Evolutionary conservation across 2,888 invertebrate genomes (phyloP).

Genomic region (Asteroscopus sphinx): DNA sequence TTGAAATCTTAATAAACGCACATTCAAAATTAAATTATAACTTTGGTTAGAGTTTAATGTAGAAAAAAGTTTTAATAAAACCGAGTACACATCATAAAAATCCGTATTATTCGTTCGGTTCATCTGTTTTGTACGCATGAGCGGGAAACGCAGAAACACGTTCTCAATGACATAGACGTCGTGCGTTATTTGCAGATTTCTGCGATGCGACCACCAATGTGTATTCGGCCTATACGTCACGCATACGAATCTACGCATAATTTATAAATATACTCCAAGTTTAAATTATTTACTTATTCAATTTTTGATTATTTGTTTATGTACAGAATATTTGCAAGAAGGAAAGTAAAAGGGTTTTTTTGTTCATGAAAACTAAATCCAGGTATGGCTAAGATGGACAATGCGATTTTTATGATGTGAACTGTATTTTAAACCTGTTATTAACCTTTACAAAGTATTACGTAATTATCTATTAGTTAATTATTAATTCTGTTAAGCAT

Average conservation of each 20-base stretch:
- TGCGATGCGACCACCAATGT: neutral
- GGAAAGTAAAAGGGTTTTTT: neutral
- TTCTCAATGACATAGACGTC: neutral
- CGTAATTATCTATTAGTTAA: conserved; percentile 19
- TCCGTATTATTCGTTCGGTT: neutral
- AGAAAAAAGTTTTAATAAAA: neutral
- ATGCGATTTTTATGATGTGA: conserved; percentile 5
- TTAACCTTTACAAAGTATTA: conserved; percentile 23
- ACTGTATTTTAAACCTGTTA: conserved; percentile 5
- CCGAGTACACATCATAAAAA: conserved; percentile 19
- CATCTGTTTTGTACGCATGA: neutral
- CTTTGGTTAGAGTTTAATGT: neutral
- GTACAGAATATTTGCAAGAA: no score
- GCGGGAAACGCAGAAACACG: conserved; percentile 1
- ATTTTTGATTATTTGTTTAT: no score
- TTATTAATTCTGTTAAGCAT: conserved; percentile 25
- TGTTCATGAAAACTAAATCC: neutral
- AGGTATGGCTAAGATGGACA: neutral
- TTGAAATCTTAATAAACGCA: conserved; percentile 15
- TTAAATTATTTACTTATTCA: no score
- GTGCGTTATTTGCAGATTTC: neutral
- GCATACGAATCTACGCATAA: neutral
- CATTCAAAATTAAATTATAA: conserved; percentile 28
- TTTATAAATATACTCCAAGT: no score
- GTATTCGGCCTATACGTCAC: neutral